These are phyloP conservation scores for Metopia argyrocephala DNA, from an alignment of 2,888 invertebrate genomes.

Conservation along the genomic window DNA sequence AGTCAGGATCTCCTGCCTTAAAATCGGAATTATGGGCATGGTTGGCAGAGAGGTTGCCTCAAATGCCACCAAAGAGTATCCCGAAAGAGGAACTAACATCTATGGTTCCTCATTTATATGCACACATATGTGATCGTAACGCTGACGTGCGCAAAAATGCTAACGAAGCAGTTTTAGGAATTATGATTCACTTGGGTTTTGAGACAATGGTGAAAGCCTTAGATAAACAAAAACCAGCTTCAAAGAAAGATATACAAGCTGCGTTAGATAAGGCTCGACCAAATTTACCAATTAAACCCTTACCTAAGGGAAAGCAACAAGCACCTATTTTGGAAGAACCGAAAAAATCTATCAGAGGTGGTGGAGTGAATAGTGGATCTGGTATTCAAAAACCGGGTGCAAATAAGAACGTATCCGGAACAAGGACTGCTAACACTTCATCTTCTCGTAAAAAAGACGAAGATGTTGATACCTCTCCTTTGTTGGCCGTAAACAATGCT, in stretches of 20 bases:
- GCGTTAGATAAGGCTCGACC: constrained; percentile 91
- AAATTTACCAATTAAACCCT: constrained; percentile 89
- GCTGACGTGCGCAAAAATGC: constrained; percentile 94
- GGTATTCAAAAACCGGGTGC: constrained; percentile 66
- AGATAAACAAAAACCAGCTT: constrained; percentile 83
- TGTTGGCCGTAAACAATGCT: constrained; percentile 88
- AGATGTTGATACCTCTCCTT: constrained; percentile 88
- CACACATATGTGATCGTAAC: constrained; percentile 93
- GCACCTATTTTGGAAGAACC: constrained; percentile 80
- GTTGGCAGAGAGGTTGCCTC: constrained; percentile 89
- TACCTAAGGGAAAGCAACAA: constrained; percentile 82
- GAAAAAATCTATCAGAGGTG: constrained; percentile 76
- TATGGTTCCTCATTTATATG: constrained; percentile 88
- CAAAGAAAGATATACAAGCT: constrained; percentile 87
- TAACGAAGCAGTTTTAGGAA: constrained; percentile 91
- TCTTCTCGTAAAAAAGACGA: constrained; percentile 88
- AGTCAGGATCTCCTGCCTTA: constrained; percentile 89
- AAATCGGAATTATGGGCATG: constrained; percentile 90
- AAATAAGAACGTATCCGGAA: constrained; percentile 63
- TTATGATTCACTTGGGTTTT: constrained; percentile 95
- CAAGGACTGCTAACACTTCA: constrained; percentile 74
- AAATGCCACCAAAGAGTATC: constrained; percentile 84
- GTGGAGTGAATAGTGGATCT: constrained; percentile 66
- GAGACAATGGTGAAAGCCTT: constrained; percentile 77
- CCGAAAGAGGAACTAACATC: constrained; percentile 89